Percentiles rank a stretch among this genome's conserved stretches.
Conservation (phyloP, 1,140 invertebrate species). For the Leptonema lineaticorne region DNA sequence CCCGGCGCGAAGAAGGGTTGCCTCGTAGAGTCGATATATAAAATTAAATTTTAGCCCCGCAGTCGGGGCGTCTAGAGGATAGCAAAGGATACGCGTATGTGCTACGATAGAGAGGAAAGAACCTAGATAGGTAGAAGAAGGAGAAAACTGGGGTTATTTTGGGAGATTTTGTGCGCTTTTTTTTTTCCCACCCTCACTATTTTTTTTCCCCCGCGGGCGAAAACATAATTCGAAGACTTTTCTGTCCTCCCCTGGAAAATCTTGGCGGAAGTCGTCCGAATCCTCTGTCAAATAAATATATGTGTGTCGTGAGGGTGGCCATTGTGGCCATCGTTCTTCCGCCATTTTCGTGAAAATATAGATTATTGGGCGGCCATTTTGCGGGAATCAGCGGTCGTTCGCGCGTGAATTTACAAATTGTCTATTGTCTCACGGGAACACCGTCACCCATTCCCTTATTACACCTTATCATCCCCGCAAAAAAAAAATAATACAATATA, state of each 20-base stretch:
- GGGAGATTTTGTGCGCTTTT: background rate
- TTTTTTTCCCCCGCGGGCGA: background rate
- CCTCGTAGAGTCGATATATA: no score
- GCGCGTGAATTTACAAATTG: conserved; percentile 41
- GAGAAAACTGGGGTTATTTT: no score
- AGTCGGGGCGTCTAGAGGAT: no score
- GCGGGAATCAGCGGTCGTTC: conserved; percentile 22
- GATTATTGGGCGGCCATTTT: conserved; percentile 24
- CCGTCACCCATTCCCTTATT: conserved; percentile 1
- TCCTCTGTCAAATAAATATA: conserved; percentile 20
- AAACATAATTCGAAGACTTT: background rate
- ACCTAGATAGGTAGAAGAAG: no score
- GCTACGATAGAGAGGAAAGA: no score
- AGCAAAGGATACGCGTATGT: no score
- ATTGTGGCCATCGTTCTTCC: conserved; percentile 12
- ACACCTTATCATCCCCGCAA: background rate
- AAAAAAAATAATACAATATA: no score
- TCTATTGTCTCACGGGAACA: conserved; percentile 37
- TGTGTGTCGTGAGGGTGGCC: background rate
- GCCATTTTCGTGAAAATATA: background rate
- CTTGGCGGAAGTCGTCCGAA: background rate
- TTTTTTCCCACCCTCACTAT: background rate
- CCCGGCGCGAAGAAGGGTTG: no score
- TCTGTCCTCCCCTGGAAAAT: background rate
- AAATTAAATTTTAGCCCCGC: no score